Evolutionary conservation across 2,113 vertebrate species (phyloP).

Genomic region (Gasterosteus nipponicus): DNA sequence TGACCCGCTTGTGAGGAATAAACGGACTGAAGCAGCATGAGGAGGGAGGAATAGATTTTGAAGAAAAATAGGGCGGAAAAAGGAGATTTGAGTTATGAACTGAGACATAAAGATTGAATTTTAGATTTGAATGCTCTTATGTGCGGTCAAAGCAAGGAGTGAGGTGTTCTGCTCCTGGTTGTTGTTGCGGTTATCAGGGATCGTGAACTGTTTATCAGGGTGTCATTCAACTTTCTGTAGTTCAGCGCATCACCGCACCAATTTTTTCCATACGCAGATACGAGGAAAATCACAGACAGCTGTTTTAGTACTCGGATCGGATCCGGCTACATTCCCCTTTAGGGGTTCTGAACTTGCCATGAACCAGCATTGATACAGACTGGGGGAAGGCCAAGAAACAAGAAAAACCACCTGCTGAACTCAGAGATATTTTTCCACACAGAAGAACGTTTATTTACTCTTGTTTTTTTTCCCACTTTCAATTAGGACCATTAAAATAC

Average conservation of each 20-base stretch:
- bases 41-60: slow-evolving; percentile 34
- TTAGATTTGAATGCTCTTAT: slow-evolving; percentile 36
- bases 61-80: slow-evolving; percentile 2
- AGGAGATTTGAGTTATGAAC: slow-evolving; percentile 49
- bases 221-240: slow-evolving; percentile 46
- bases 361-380: slow-evolving; percentile 9
- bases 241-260: not conserved
- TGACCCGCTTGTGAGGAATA: slow-evolving; percentile 31
- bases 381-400: not conserved
- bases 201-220: slow-evolving; percentile 40
- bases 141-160: slow-evolving; percentile 8
- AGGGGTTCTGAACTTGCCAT: slow-evolving; percentile 48
- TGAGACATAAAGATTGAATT: slow-evolving; percentile 51
- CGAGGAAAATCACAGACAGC: slow-evolving; percentile 2
- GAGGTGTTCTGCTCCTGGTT: not conserved
- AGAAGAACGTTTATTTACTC: not conserved
- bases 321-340: slow-evolving; percentile 26
- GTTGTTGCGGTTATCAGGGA: not conserved
- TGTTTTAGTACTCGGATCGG: slow-evolving; percentile 22
- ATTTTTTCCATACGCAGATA: slow-evolving; percentile 39
- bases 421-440: not conserved
- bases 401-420: not conserved
- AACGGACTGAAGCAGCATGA: slow-evolving; percentile 29
- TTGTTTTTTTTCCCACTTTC: not conserved
- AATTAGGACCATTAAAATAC: slow-evolving; percentile 29